Evolutionary conservation across 2,797 vertebrate species (phyloP), one percentile per base, ranked within the genome.

Genomic region (Rhinatrema bivittatum): DNA sequence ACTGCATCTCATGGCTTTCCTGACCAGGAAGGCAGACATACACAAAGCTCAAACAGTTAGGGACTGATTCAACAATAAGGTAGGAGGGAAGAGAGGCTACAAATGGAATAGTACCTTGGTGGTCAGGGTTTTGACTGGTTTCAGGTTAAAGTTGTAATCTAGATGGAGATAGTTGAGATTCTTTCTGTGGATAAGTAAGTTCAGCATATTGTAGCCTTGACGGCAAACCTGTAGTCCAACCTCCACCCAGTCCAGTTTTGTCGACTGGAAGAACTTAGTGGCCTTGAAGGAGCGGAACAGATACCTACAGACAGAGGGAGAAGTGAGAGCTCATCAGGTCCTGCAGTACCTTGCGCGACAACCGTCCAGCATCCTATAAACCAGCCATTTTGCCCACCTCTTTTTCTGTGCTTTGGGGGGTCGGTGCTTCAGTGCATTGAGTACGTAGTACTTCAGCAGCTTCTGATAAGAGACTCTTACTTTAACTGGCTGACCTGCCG

Each of bases 161-260:
- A 99, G 72, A 64, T 99, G 96, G 56, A 99, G 81, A 55, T 99
- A 99, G 72, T 99, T 99, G 41, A 99, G 87, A 42, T 99, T 99
- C 81, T 99, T 99, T 36, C 96, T 90, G 68, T 99, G 96, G 68
- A 99, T 99, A 25, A 99, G 85, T 62, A 99, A 68, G 75, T 99
- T 99, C 22, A 99, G 90, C 96, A 99, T 99, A 72, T 99, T 99
- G 87, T 99, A 99, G 39, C 96, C 96, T 70, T 99, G 96, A 32
- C 96, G 76, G 68, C 95, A 99, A 31, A 99, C 96, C 72, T 99
- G 96, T 3, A 99, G 82, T 2, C 96, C 96, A 0, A 99, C 95
- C 47, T 99, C 96, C 53, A 99, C 96, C 96, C 96, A 99, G 67
- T 99, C 96, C 60, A 99, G 79, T 66, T 99, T 99, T 2, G 96